phyloP scores from a whole-genome alignment of 1,140 invertebrate species.

The Asobara japonica region DNA sequence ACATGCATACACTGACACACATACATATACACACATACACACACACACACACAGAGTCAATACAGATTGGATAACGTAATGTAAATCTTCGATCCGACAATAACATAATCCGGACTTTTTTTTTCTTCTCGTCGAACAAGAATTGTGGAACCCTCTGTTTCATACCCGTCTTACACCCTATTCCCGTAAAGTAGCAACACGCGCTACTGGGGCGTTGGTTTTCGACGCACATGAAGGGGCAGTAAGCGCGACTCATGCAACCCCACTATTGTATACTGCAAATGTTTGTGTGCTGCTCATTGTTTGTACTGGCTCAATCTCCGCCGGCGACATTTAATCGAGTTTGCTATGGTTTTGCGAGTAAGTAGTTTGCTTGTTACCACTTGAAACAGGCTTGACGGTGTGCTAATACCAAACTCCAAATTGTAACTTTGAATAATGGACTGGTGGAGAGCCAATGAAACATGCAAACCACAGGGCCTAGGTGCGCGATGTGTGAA shows the following conservation, averaged over 20 bases:
- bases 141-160: too few relatives aligned
- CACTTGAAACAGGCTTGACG: background rate
- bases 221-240: background rate
- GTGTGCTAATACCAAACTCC: background rate
- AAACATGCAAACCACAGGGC: background rate
- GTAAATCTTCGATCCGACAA: too few relatives aligned
- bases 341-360: background rate
- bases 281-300: background rate
- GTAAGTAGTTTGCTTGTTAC: constrained; percentile 4
- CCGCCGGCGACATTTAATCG: constrained; percentile 10
- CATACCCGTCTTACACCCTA: background rate
- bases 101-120: too few relatives aligned
- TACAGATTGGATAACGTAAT: too few relatives aligned
- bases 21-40: too few relatives aligned
- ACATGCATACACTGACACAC: too few relatives aligned
- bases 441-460: background rate
- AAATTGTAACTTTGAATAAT: constrained; percentile 16
- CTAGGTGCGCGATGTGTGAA: background rate
- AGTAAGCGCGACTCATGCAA: background rate
- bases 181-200: background rate
- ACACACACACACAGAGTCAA: background rate
- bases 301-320: constrained; percentile 6
- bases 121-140: too few relatives aligned
- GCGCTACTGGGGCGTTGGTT: background rate
- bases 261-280: background rate